These are phyloP conservation scores for Tetraneura akinire DNA, from an alignment of 1,140 invertebrate species.

Conservation along the genomic window DNA sequence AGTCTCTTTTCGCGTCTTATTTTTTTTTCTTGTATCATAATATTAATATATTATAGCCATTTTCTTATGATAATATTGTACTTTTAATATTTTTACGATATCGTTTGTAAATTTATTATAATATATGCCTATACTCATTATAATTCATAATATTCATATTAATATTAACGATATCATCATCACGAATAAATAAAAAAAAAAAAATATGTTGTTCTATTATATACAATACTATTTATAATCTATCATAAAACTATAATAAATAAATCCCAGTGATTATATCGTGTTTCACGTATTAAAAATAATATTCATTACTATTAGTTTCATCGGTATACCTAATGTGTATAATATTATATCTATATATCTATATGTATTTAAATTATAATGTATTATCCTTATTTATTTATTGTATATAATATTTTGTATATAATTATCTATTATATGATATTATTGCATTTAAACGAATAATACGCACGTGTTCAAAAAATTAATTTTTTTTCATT, in stretches of 20 bases:
- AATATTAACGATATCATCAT: not conserved
- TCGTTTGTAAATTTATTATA: slow-evolving; percentile 9
- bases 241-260: not conserved
- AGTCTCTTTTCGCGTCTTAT: slow-evolving; percentile 9
- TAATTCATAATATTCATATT: not conserved
- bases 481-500: not conserved
- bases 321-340: too few relatives aligned
- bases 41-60: not conserved
- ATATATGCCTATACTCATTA: not conserved
- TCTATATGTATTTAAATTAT: too few relatives aligned
- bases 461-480: too few relatives aligned
- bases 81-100: not conserved
- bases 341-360: too few relatives aligned
- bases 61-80: slow-evolving; percentile 16
- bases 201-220: not conserved
- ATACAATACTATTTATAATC: not conserved
- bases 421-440: too few relatives aligned
- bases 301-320: too few relatives aligned
- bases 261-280: not conserved
- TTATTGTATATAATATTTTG: too few relatives aligned
- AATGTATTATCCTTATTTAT: too few relatives aligned
- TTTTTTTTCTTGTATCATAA: not conserved
- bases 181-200: not conserved
- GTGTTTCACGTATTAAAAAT: not conserved
- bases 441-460: too few relatives aligned